Percentiles rank a stretch among this genome's conserved stretches.
phyloP scores from a whole-genome alignment of 37 sponge, comb jelly and placozoan genomes.

The Bolinopsis microptera region DNA sequence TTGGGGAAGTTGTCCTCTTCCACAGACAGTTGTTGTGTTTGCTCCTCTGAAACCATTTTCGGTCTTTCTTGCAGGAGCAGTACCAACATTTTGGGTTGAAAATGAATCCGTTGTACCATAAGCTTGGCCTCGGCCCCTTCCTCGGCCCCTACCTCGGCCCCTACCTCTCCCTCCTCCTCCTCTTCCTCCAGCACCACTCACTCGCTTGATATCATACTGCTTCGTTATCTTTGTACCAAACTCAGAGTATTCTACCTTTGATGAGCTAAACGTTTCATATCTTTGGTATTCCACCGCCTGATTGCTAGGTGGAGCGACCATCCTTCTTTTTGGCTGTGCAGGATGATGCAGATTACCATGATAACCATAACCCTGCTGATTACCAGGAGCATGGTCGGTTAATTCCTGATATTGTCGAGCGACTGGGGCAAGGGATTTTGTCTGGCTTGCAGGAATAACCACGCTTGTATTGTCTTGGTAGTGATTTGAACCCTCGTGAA shows the following conservation, averaged over 20 bases:
- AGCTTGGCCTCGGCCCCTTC: no score
- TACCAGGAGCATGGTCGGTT: not conserved
- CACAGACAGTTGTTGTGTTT: no score
- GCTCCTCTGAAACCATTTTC: no score
- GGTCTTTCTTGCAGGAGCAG: no score
- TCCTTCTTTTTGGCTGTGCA: not conserved
- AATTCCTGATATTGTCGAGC: not conserved
- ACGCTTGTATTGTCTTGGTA: not conserved
- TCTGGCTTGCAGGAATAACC: not conserved
- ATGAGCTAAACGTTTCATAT: not conserved
- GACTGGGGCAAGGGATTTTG: not conserved
- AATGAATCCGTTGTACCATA: no score
- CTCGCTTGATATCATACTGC: not conserved
- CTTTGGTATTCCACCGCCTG: not conserved
- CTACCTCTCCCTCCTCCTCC: no score
- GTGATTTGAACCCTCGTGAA: not conserved
- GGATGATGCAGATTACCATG: not conserved
- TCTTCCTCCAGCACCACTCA: not conserved
- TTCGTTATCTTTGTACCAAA: not conserved
- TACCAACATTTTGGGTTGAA: no score
- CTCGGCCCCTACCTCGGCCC: no score
- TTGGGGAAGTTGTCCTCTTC: no score
- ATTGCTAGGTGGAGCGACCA: no score
- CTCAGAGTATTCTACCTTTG: not conserved
- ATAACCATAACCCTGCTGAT: no score